Evolutionary conservation across 2,888 invertebrate genomes (phyloP).

Genomic region (Apodemia duryi): DNA sequence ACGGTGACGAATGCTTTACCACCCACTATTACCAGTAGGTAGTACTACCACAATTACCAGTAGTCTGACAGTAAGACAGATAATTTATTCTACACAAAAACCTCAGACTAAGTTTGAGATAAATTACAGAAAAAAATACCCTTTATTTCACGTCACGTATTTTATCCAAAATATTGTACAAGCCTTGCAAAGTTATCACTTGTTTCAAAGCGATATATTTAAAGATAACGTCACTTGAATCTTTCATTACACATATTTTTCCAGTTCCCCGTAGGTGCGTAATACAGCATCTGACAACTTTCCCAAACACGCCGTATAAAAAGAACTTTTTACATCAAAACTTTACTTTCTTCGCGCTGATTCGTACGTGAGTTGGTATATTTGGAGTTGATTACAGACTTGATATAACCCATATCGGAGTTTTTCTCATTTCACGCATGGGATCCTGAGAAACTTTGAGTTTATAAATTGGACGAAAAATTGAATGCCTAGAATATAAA

Average conservation of each 20-base stretch:
- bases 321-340: constrained; percentile 80
- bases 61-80: too few relatives aligned
- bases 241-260: constrained; percentile 20
- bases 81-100: too few relatives aligned
- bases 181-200: constrained; percentile 6
- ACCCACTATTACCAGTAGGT: too few relatives aligned
- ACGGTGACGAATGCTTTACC: too few relatives aligned
- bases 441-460: constrained; percentile 19
- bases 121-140: too few relatives aligned
- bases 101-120: too few relatives aligned
- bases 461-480: constrained; percentile 12
- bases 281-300: constrained; percentile 39
- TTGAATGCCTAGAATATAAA: constrained; percentile 15
- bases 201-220: constrained; percentile 9
- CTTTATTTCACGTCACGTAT: neutral
- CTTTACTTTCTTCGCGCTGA: constrained; percentile 63
- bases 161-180: neutral
- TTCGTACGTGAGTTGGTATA: constrained; percentile 71
- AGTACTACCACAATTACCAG: too few relatives aligned
- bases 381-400: constrained; percentile 61
- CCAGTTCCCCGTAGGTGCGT: constrained; percentile 21
- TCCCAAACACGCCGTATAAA: constrained; percentile 61
- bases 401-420: constrained; percentile 22
- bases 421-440: constrained; percentile 23
- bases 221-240: constrained; percentile 18